Percentiles rank a stretch among this genome's conserved stretches.
These are phyloP conservation scores for Trinorchestia longiramus DNA, from an alignment of 1,140 invertebrate species.

Conservation along the genomic window DNA sequence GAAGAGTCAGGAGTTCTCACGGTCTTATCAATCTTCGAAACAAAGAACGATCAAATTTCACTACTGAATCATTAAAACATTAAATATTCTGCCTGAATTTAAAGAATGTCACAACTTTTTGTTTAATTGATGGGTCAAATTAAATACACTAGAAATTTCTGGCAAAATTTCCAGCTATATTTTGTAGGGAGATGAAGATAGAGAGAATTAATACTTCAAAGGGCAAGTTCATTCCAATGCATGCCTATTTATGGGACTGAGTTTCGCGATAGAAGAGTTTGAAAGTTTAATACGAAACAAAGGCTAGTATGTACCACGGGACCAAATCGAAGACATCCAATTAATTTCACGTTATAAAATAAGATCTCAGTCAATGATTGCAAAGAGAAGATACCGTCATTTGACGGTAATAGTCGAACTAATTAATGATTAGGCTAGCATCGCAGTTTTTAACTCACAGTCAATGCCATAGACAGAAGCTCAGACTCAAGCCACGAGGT, in stretches of 20 bases:
- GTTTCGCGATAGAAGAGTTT: background rate
- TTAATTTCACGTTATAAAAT: background rate
- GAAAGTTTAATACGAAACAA: background rate
- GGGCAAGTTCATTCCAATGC: background rate
- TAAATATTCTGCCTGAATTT: background rate
- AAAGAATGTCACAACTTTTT: background rate
- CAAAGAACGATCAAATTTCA: background rate
- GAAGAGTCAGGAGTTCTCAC: background rate
- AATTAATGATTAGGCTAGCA: background rate
- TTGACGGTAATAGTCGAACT: background rate
- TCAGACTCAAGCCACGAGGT: background rate
- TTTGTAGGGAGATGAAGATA: background rate
- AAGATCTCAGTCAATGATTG: background rate
- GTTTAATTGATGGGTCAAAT: background rate
- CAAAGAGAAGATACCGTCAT: background rate
- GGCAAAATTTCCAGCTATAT: background rate
- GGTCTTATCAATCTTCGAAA: background rate
- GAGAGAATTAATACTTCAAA: background rate
- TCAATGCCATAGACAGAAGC: background rate
- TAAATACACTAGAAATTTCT: background rate
- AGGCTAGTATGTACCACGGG: background rate
- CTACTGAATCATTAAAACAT: background rate
- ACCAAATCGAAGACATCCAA: background rate
- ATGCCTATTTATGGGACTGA: background rate
- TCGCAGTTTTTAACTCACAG: background rate